Conservation (phyloP, 2,888 invertebrate genomes). For the Lepas anatifera region DNA sequence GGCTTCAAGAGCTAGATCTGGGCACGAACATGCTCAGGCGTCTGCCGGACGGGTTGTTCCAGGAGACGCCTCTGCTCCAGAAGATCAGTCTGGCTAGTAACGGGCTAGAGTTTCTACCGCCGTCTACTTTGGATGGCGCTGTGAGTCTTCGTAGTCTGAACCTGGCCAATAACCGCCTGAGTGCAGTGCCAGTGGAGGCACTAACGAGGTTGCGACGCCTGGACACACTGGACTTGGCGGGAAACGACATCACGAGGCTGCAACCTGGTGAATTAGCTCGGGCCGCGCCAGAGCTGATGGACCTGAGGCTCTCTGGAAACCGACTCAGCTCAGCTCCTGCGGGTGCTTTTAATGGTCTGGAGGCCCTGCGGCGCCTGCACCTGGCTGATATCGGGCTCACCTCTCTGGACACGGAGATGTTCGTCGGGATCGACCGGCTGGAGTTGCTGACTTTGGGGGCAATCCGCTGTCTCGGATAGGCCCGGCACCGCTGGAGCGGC, state of each 20-base stretch:
- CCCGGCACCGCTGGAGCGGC: slow-evolving; percentile 66
- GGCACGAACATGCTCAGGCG: slow-evolving; percentile 68
- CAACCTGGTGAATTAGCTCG: slow-evolving; percentile 54
- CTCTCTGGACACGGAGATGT: slow-evolving; percentile 57
- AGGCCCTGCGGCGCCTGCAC: slow-evolving; percentile 57
- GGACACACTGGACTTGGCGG: slow-evolving; percentile 59
- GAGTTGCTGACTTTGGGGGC: slow-evolving; percentile 60
- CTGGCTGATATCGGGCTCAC: slow-evolving; percentile 72
- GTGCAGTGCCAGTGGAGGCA: slow-evolving; percentile 33
- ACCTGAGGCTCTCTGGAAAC: slow-evolving; percentile 51
- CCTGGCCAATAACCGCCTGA: slow-evolving; percentile 43
- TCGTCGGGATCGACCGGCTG: slow-evolving; percentile 62
- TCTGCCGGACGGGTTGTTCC: slow-evolving; percentile 48
- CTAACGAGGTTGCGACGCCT: slow-evolving; percentile 43
- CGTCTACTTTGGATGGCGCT: too few relatives aligned
- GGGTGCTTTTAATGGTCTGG: slow-evolving; percentile 59
- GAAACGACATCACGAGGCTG: slow-evolving; percentile 63
- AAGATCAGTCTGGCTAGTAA: not conserved
- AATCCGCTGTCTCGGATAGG: slow-evolving; percentile 61
- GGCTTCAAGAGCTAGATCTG: slow-evolving; percentile 67
- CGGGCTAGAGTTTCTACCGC: not conserved
- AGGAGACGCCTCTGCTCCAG: not conserved
- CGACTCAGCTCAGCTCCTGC: slow-evolving; percentile 57
- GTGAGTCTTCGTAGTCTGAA: slow-evolving; percentile 25
- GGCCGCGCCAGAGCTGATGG: slow-evolving; percentile 52